Base-by-base conservation (phyloP, 2,797 vertebrate species). In the Zenarchopterus dispar region DNA sequence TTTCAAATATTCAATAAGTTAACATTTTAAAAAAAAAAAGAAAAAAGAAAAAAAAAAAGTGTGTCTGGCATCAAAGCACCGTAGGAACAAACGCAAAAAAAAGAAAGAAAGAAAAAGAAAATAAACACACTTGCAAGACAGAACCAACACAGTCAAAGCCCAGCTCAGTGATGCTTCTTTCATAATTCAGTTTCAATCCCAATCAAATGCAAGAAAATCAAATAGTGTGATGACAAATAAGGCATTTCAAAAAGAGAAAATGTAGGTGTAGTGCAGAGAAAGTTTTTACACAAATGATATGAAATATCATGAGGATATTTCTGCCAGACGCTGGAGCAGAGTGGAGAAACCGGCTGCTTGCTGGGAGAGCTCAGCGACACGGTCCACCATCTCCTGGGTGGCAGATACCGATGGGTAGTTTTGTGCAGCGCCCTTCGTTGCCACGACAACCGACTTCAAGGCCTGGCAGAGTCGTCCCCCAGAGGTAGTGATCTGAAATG, bases 361-460 rank as follows among this genome's bases (percentile, higher is more conserved):
- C 62, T 94, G 94, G 21, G 94, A 95, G 52, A 97, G 93, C 78
- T 96, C 95, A 0, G 92, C 92, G 9, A 97, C 96, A 0, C 94
- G 88, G 69, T 94, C 93, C 13, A 92, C 92, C 95, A 97, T 96
- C 84, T 96, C 95, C 80, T 94, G 95, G 2, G 92, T 91, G 1
- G 95, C 95, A 0, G 94, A 86, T 18, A 91, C 84, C 0, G 95
- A 96, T 0, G 96, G 96, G 88, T 97, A 97, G 82, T 94, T 94
- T 65, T 96, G 91, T 28, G 95, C 96, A 0, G 96, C 96, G 0
- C 93, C 94, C 80, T 97, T 97, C 53, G 96, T 95, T 6, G 96
- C 94, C 52, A 96, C 93, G 1, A 97, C 96, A 0, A 96, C 94
- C 8, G 94, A 88, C 73, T 95, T 94, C 63, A 97, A 79, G 48